Evolutionary conservation across 2,797 vertebrate species (phyloP), one percentile per base, ranked within the genome.

Genomic region (Acanthurus lineatus): DNA sequence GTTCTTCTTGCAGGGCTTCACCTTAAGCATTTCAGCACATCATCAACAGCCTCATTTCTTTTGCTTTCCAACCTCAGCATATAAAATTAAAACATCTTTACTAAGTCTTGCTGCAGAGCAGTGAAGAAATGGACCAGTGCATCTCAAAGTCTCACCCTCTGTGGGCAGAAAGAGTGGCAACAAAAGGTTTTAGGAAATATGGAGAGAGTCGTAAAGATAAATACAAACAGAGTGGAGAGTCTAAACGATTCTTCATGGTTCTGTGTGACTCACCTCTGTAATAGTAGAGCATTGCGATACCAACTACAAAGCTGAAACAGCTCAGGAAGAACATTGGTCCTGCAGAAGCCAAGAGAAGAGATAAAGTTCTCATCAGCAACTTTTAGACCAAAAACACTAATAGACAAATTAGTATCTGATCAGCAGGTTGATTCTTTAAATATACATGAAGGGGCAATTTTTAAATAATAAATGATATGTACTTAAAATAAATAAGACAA

Each of bases 241-340:
- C 22, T 11, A 6, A 44, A 52, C 19, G 15, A 14, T 25, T 73
- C 45, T 75, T 45, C 32, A 17, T 69, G 14, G 42, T 35, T 65
- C 35, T 80, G 57, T 57, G 19, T 25, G 62, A 73, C 89, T 91
- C 80, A 94, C 94, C 94, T 89, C 86, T 74, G 1, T 84, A 91
- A 80, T 92, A 95, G 84, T 87, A 93, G 73, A 94, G 88, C 38
- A 92, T 49, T 25, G 93, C 92, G 61, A 91, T 64, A 9, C 87
- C 90, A 59, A 85, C 79, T 11, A 77, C 83, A 65, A 94, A 70
- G 70, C 89, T 86, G 35, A 95, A 91, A 73, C 93, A 94, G 76
- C 88, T 93, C 75, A 94, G 81, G 70, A 91, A 94, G 83, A 94
- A 94, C 65, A 89, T 17, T 3, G 91, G 87, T 35, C 92, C 93